Conservation (phyloP, 1,140 invertebrate genomes). For the Anastrepha ludens region DNA sequence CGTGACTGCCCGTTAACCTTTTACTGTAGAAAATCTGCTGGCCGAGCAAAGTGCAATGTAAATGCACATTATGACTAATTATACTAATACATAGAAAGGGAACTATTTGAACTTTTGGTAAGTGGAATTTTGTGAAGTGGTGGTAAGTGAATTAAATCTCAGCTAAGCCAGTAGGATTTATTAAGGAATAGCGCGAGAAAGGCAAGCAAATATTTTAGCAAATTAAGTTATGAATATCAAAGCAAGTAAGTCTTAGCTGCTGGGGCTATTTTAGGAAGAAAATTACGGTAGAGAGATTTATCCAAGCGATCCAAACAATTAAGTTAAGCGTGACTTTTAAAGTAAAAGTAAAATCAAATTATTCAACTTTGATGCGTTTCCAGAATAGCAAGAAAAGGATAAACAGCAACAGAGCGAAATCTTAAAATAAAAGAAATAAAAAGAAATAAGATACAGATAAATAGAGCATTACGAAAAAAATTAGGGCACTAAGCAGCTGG, state of each 20-base stretch:
- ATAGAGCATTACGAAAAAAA: neutral
- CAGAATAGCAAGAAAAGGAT: neutral
- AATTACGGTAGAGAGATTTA: too few relatives aligned
- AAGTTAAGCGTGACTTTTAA: too few relatives aligned
- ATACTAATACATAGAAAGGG: neutral
- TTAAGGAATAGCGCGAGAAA: neutral
- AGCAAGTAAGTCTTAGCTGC: too few relatives aligned
- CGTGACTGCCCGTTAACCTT: slow-evolving; percentile 6
- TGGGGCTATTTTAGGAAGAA: too few relatives aligned
- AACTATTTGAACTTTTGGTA: neutral
- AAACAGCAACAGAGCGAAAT: too few relatives aligned
- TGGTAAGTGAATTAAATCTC: neutral
- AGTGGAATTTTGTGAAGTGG: neutral
- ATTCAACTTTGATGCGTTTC: neutral
- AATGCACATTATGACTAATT: neutral
- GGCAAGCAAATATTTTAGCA: too few relatives aligned
- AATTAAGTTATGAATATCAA: too few relatives aligned
- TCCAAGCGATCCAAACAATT: too few relatives aligned
- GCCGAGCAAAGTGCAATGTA: slow-evolving; percentile 37
- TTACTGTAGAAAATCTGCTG: neutral
- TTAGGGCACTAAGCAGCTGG: neutral
- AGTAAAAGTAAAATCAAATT: too few relatives aligned
- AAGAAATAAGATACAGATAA: neutral
- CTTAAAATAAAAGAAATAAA: neutral
- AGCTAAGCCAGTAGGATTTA: too few relatives aligned